A percentile compares a stretch with the other conserved stretches of the same genome.
phyloP scores from a whole-genome alignment of 1,140 invertebrate genomes.

The Oedothorax gibbosus region DNA sequence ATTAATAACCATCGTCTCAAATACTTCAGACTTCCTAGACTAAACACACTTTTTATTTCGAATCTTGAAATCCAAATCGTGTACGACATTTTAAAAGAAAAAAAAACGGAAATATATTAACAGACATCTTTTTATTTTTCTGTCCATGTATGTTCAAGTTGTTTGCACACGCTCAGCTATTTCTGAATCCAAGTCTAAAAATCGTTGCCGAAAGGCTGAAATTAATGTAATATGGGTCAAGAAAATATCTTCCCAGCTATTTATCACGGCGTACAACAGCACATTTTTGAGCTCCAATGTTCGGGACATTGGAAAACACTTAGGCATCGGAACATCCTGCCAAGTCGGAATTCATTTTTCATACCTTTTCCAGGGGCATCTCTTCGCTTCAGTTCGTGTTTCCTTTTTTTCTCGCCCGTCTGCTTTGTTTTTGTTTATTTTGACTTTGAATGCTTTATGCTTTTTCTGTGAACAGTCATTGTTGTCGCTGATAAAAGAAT shows the following conservation, averaged over 20 bases:
- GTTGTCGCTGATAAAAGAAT: background rate
- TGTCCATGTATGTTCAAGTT: conserved; percentile 5
- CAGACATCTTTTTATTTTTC: background rate
- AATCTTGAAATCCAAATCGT: background rate
- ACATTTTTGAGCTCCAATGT: conserved; percentile 17
- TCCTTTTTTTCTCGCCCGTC: background rate
- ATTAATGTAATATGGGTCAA: conserved; percentile 48
- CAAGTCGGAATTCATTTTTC: conserved; percentile 36
- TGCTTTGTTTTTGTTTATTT: background rate
- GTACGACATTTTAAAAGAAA: background rate
- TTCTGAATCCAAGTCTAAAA: background rate
- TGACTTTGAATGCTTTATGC: background rate
- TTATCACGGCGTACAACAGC: conserved; percentile 8
- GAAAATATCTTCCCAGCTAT: conserved; percentile 39
- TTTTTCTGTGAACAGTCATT: background rate
- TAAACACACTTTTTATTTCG: background rate
- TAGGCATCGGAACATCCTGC: conserved; percentile 30
- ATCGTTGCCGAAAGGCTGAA: background rate
- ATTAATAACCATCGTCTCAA: no score
- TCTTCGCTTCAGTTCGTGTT: conserved; percentile 10
- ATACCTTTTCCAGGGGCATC: conserved; percentile 7
- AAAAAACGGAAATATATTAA: background rate
- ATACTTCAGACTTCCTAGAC: no score
- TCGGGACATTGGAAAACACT: conserved; percentile 50
- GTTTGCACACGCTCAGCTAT: conserved; percentile 21